Evolutionary conservation across 2,113 vertebrate species (phyloP), one percentile per base, ranked within the genome.

Genomic region (Osmerus mordax): DNA sequence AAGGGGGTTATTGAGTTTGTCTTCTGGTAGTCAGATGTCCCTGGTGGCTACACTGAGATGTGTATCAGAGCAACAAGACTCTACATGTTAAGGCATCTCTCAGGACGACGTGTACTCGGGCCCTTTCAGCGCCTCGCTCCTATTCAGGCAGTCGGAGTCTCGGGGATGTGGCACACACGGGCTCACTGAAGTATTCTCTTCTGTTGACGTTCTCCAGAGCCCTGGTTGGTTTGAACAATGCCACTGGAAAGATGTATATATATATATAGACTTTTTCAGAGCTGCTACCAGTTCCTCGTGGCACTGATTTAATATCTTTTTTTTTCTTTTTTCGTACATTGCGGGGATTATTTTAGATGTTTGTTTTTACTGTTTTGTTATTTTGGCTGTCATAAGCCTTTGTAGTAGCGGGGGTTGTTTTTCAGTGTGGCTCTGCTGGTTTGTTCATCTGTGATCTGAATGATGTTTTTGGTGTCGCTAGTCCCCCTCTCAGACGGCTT

Each of bases 401-500:
- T 36, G 63, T 53, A 55, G 21, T n/a, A 67, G 64, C 59, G 69
- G 36, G 69, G 64, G 63, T 55, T 75, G 19, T 74, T 67, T 81
- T 1, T 23, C 47, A 47, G 16, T 36, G 53, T 41, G 36, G 15
- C 55, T 47, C 21, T 23, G n/a, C 21, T 23, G 52, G 55, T 63
- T 73, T 21, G 25, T 69, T 74, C 81, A 76, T 85, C 76, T 84
- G 79, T 78, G 74, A 82, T 86, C 78, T 2, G 69, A 64, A 8
- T 47, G 13, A 67, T 79, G 75, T 83, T 87, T 77, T 76, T 52
- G 47, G 61, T 61, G 71, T 72, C 70, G 72, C 84, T 89, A 84
- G 83, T 92, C 85, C 87, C 85, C 88, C 87, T 85, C 78, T 84
- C 88, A 87, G 89, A 81, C 87, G 82, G 87, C 84, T 90, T 89